A percentile compares a stretch with the other conserved stretches of the same genome.
Evolutionary conservation across 2,888 invertebrate species (phyloP).

Genomic region (Priapulus caudatus): DNA sequence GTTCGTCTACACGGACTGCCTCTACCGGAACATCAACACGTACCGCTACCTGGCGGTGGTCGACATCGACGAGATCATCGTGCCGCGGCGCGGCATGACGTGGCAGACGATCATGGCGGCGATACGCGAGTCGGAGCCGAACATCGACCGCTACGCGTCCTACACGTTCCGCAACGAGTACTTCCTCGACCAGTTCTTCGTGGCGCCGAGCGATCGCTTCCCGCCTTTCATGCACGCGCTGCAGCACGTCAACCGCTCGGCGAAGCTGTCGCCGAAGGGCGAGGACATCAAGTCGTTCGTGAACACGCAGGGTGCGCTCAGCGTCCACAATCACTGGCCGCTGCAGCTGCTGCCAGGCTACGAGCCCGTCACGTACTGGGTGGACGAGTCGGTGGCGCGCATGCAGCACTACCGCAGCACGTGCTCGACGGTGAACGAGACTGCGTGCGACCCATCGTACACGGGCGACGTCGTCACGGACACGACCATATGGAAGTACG

Average conservation of each 20-base stretch:
- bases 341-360: slow-evolving; percentile 44
- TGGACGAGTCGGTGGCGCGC: slow-evolving; percentile 69
- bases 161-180: slow-evolving; percentile 67
- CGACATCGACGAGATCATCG: slow-evolving; percentile 91
- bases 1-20: slow-evolving; percentile 89
- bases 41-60: slow-evolving; percentile 65
- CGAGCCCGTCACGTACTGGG: slow-evolving; percentile 51
- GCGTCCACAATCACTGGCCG: slow-evolving; percentile 63
- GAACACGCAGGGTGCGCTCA: slow-evolving; percentile 50
- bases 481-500: slow-evolving; percentile 75
- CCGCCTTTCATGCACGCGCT: slow-evolving; percentile 48
- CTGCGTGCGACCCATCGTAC: slow-evolving; percentile 62
- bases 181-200: slow-evolving; percentile 69
- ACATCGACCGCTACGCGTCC: slow-evolving; percentile 20
- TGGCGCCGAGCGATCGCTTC: slow-evolving; percentile 24
- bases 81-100: slow-evolving; percentile 57
- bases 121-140: slow-evolving; percentile 42
- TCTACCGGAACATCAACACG: slow-evolving; percentile 78
- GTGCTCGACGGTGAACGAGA: slow-evolving; percentile 49
- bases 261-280: slow-evolving; percentile 49
- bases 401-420: slow-evolving; percentile 87
- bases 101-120: slow-evolving; percentile 69
- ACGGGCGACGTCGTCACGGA: slow-evolving; percentile 69
- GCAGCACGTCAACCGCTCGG: slow-evolving; percentile 43
- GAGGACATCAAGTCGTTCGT: slow-evolving; percentile 61